A percentile compares a stretch with the other conserved stretches of the same genome.
Evolutionary conservation across 2,797 vertebrate species (phyloP).

Genomic region (Rhyacichthys aspro): DNA sequence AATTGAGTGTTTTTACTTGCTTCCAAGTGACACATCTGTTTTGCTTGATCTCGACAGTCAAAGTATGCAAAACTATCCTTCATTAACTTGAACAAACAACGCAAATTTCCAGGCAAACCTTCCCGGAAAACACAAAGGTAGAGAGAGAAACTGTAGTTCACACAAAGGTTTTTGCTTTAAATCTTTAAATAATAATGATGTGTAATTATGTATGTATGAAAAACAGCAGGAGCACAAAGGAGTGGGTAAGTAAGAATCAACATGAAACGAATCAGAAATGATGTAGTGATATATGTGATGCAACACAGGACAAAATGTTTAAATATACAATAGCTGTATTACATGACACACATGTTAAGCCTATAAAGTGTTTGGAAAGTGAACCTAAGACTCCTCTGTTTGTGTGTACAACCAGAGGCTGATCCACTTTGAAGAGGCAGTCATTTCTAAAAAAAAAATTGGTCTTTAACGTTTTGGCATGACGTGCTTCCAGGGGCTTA

Average conservation of each 20-base stretch:
- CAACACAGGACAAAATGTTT: not conserved
- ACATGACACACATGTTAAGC: too few relatives aligned
- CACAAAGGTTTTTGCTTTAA: not conserved
- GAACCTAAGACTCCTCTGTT: not conserved
- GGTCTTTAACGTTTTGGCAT: conserved; percentile 44
- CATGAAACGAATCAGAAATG: too few relatives aligned
- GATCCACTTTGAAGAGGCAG: conserved; percentile 31
- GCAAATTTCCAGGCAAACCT: too few relatives aligned
- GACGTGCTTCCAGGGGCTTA: conserved; percentile 38
- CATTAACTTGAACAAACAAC: not conserved
- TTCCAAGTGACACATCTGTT: not conserved
- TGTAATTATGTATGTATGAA: not conserved
- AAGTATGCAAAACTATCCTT: too few relatives aligned
- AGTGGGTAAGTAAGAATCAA: too few relatives aligned
- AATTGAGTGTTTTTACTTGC: too few relatives aligned
- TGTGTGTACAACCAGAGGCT: conserved; percentile 21
- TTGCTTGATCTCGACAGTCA: not conserved
- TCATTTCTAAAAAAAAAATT: conserved; percentile 25
- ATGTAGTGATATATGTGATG: not conserved
- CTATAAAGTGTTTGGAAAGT: not conserved
- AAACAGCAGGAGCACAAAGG: not conserved
- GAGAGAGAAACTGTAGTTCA: not conserved
- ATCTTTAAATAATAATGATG: not conserved
- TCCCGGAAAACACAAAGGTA: not conserved
- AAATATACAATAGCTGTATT: not conserved